Evolutionary conservation across 2,888 invertebrate genomes (phyloP).

Genomic region (Leptinotarsa juncta): DNA sequence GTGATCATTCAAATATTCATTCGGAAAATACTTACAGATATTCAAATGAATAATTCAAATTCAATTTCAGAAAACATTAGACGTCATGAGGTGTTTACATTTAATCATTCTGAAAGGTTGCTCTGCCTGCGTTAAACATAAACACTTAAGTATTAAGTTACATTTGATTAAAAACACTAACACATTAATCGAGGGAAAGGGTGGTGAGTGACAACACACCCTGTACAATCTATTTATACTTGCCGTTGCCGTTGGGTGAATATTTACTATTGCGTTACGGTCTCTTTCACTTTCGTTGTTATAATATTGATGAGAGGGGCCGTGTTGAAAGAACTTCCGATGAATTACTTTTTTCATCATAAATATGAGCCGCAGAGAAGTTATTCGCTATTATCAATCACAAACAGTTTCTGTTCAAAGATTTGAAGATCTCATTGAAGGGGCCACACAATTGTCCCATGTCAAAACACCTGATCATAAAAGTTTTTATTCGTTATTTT

Average conservation of each 20-base stretch:
- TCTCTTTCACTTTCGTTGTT: conserved; percentile 50
- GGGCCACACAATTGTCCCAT: too few species aligned
- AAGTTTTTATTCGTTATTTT: too few species aligned
- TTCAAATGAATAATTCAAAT: conserved; percentile 64
- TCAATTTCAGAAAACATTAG: conserved; percentile 62
- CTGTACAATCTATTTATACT: conserved; percentile 55
- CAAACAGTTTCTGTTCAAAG: too few species aligned
- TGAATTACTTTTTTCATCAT: conserved; percentile 31
- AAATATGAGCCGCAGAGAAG: background rate
- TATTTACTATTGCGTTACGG: conserved; percentile 54
- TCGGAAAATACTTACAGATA: conserved; percentile 55
- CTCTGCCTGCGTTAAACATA: conserved; percentile 60
- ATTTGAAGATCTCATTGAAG: too few species aligned
- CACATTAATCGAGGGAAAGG: conserved; percentile 63
- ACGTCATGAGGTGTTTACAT: conserved; percentile 63
- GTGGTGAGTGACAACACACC: conserved; percentile 56
- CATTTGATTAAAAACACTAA: conserved; percentile 65
- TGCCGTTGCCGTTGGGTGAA: conserved; percentile 46
- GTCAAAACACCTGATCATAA: too few species aligned
- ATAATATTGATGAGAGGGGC: conserved; percentile 42
- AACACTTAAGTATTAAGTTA: conserved; percentile 64
- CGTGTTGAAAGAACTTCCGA: conserved; percentile 26
- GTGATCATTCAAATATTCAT: too few species aligned
- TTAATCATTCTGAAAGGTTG: conserved; percentile 66
- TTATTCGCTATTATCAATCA: background rate